These are phyloP conservation scores for Mystacornis crossleyi DNA, from an alignment of 2,113 vertebrate genomes.

Conservation along the genomic window DNA sequence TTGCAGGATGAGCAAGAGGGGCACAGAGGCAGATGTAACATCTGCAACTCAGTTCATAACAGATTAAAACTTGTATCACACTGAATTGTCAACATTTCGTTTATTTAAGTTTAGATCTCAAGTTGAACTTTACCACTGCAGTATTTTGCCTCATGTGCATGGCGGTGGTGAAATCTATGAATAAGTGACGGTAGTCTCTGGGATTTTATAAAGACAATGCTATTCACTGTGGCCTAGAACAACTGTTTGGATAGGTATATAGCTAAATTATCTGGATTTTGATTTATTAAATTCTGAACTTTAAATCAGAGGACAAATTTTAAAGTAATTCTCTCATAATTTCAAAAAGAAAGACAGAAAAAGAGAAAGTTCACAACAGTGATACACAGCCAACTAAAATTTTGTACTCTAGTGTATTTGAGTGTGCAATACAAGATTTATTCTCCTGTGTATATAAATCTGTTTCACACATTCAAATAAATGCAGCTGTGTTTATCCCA, in stretches of 20 bases:
- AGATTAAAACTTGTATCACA: background rate
- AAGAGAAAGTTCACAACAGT: background rate
- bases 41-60: background rate
- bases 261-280: background rate
- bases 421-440: background rate
- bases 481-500: slow-evolving; percentile 71
- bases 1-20: background rate
- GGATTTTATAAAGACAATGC: background rate
- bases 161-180: background rate
- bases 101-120: background rate
- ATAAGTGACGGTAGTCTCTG: background rate
- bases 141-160: background rate
- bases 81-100: background rate
- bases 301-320: background rate
- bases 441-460: slow-evolving; percentile 45
- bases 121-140: background rate
- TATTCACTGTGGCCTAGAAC: background rate
- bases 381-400: background rate
- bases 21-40: background rate
- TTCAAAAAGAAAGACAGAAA: background rate
- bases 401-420: background rate
- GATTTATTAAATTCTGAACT: background rate
- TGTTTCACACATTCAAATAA: slow-evolving; percentile 56
- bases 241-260: background rate
- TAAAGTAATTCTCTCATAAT: background rate